Percentiles rank a stretch among this genome's conserved stretches.
These are phyloP conservation scores for Zaprionus lachaisei DNA, from an alignment of 1,140 invertebrate genomes.

Conservation along the genomic window DNA sequence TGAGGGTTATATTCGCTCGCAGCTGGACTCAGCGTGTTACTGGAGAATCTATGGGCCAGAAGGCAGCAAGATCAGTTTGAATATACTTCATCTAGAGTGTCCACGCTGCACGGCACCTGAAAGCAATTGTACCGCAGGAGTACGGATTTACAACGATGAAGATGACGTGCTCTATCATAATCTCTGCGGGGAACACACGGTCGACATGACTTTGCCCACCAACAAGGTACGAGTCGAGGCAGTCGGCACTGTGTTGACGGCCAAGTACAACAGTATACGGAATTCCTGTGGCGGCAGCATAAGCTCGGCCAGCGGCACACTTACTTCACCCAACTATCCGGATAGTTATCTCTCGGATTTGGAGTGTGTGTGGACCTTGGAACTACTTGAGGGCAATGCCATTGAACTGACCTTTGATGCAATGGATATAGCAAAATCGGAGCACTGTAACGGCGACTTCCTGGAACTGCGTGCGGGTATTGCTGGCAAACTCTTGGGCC, in stretches of 20 bases:
- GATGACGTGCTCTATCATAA: constrained; percentile 43
- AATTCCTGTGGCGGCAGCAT: constrained; percentile 90
- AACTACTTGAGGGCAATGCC: constrained; percentile 88
- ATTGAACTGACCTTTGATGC: constrained; percentile 88
- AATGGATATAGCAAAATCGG: constrained; percentile 89
- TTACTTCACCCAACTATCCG: constrained; percentile 92
- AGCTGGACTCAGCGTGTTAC: constrained; percentile 54
- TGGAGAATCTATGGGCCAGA: constrained; percentile 47
- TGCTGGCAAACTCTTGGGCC: constrained; percentile 87
- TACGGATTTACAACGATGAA: constrained; percentile 39
- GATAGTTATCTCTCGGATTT: constrained; percentile 89
- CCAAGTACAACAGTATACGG: constrained; percentile 53
- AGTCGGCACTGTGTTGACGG: constrained; percentile 48
- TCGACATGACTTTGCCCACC: constrained; percentile 49
- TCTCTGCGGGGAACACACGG: constrained; percentile 53
- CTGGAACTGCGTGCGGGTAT: constrained; percentile 90
- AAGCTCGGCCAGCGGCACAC: constrained; percentile 87
- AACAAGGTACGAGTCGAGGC: constrained; percentile 46
- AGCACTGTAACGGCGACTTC: constrained; percentile 93
- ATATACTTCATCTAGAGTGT: constrained; percentile 66
- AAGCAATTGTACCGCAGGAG: constrained; percentile 45
- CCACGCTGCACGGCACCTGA: neutral
- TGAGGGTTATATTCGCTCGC: constrained; percentile 58
- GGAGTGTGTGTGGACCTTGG: constrained; percentile 92
- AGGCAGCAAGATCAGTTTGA: constrained; percentile 57